A percentile compares a stretch with the other conserved stretches of the same genome.
These are phyloP conservation scores for Galeopterus variegatus DNA, from an alignment of 2,113 vertebrate genomes.

Conservation along the genomic window DNA sequence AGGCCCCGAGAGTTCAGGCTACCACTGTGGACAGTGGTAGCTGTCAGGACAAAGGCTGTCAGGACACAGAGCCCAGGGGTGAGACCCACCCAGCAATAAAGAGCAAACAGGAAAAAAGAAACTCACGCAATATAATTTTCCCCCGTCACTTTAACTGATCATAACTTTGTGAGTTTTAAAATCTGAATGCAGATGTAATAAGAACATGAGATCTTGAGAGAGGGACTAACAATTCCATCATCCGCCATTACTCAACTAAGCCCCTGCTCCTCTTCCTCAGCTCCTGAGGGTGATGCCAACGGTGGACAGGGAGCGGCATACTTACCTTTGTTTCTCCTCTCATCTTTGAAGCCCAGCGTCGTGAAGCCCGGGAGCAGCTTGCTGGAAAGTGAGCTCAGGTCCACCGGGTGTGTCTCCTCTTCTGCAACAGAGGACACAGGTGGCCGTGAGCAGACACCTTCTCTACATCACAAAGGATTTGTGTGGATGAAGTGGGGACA, in stretches of 20 bases:
- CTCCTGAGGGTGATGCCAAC: too few relatives aligned
- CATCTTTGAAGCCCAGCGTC: conserved; percentile 97
- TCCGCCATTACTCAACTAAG: too few relatives aligned
- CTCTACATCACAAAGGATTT: fast-evolving
- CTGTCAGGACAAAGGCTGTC: too few relatives aligned
- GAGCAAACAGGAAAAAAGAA: not conserved
- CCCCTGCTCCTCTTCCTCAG: too few relatives aligned
- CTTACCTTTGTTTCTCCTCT: conserved; percentile 96
- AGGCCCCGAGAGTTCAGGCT: too few relatives aligned
- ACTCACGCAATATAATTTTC: not conserved
- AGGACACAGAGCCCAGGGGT: too few relatives aligned
- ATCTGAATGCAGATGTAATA: not conserved
- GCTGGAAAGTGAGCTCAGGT: conserved; percentile 96
- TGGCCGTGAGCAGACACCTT: not conserved
- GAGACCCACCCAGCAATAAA: too few relatives aligned
- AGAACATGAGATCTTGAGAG: too few relatives aligned
- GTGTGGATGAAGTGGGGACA: fast-evolving
- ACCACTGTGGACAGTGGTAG: too few relatives aligned
- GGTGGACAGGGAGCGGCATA: not conserved
- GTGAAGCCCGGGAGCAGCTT: conserved; percentile 97
- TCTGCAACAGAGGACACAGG: conserved; percentile 86
- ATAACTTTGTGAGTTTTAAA: not conserved
- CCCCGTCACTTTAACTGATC: not conserved
- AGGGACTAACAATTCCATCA: too few relatives aligned
- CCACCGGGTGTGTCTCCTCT: conserved; percentile 96